Evolutionary conservation across 2,888 invertebrate species (phyloP).

Genomic region (Philhelius pedissequus): DNA sequence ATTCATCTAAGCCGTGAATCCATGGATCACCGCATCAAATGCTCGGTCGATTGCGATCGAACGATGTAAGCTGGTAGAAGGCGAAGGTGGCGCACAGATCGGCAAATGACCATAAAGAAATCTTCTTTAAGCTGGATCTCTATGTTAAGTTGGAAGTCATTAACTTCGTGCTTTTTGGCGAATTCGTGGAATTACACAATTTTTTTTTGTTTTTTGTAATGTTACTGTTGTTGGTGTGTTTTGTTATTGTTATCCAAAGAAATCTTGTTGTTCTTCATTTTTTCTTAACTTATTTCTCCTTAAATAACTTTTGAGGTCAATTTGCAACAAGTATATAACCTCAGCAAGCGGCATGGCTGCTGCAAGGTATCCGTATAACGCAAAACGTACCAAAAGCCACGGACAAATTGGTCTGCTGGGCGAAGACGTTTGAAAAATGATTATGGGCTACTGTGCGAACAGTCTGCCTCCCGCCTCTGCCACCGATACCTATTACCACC

Average conservation of each 20-base stretch:
- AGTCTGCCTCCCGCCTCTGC: slow-evolving; percentile 37
- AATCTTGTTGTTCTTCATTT: slow-evolving; percentile 19
- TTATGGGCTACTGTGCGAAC: slow-evolving; percentile 65
- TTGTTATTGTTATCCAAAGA: slow-evolving; percentile 3
- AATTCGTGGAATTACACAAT: slow-evolving; percentile 65
- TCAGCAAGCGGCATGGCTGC: slow-evolving; percentile 24
- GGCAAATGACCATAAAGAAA: slow-evolving; percentile 34
- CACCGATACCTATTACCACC: not conserved
- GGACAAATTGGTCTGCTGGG: slow-evolving; percentile 64
- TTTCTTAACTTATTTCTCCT: slow-evolving; percentile 53
- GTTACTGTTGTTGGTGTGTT: not conserved
- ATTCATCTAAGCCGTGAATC: slow-evolving; percentile 51
- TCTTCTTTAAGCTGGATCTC: slow-evolving; percentile 50
- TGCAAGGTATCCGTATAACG: slow-evolving; percentile 39
- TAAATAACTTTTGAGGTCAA: slow-evolving; percentile 69
- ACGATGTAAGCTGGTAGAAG: not conserved
- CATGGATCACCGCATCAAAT: slow-evolving; percentile 57
- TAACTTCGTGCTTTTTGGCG: slow-evolving; percentile 66
- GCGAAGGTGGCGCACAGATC: slow-evolving; percentile 27
- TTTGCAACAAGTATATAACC: slow-evolving; percentile 60
- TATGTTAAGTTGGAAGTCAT: slow-evolving; percentile 41
- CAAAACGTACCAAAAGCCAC: slow-evolving; percentile 58
- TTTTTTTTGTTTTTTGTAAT: slow-evolving; percentile 25
- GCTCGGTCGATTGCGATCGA: slow-evolving; percentile 16
- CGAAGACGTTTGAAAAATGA: slow-evolving; percentile 68